phyloP scores from a whole-genome alignment of 37 sponge, comb jelly and placozoan species.

The Halisarca cf. caerulea region DNA sequence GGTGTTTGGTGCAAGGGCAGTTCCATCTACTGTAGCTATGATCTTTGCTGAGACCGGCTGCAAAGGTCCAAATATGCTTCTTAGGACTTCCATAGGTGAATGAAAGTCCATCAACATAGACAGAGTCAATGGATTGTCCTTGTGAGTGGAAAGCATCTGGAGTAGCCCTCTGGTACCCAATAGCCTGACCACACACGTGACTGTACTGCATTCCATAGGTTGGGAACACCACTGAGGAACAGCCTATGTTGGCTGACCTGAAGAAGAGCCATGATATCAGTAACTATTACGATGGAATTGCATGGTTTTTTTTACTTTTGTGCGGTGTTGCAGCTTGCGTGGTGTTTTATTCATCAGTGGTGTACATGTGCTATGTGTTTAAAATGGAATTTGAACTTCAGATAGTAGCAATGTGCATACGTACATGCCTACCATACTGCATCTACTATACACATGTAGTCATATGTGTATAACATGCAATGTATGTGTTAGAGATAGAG shows the following conservation, averaged over 20 bases:
- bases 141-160: not conserved
- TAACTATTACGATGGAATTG: too few species aligned
- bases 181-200: not conserved
- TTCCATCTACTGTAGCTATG: not conserved
- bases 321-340: too few species aligned
- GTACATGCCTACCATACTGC: too few species aligned
- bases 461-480: too few species aligned
- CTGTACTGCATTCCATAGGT: not conserved
- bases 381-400: too few species aligned
- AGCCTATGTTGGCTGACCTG: not conserved
- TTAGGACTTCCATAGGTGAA: not conserved
- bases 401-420: too few species aligned
- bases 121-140: not conserved
- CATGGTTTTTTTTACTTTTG: too few species aligned
- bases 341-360: too few species aligned
- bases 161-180: not conserved
- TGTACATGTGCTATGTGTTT: too few species aligned
- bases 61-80: slow-evolving; percentile 11
- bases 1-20: slow-evolving; percentile 11
- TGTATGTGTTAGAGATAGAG: too few species aligned
- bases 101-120: slow-evolving; percentile 6
- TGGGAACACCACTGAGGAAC: not conserved
- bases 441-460: too few species aligned
- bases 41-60: not conserved
- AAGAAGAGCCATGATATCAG: too few species aligned